Percentiles rank a stretch among this genome's conserved stretches.
Evolutionary conservation across 2,113 vertebrate species (phyloP).

Genomic region (Phrynocephalus versicolor): DNA sequence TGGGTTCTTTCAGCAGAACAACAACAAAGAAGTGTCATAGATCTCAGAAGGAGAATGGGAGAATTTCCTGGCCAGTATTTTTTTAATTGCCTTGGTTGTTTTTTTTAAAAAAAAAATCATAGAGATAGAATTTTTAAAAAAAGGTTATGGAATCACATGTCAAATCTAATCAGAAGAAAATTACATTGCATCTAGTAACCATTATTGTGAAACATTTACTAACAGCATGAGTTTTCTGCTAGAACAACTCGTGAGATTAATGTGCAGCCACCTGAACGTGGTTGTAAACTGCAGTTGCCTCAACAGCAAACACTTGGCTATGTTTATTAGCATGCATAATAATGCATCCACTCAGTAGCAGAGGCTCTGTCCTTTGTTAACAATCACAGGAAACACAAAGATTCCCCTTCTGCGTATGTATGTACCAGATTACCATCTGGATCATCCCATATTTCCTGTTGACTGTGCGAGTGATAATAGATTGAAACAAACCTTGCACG

Average conservation of each 20-base stretch:
- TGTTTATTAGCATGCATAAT: constrained; percentile 43
- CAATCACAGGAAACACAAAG: constrained; percentile 77
- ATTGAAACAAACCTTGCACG: constrained; percentile 58
- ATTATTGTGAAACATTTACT: neutral
- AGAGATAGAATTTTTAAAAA: neutral
- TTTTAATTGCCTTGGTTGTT: neutral
- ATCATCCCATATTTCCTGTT: constrained; percentile 75
- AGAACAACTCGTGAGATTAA: constrained; percentile 34
- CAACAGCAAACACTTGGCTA: constrained; percentile 46
- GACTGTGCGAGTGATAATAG: constrained; percentile 67
- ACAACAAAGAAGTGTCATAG: neutral
- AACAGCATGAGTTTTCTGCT: constrained; percentile 27
- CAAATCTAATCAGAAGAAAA: constrained; percentile 33
- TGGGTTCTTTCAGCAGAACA: neutral
- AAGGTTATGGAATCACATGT: neutral
- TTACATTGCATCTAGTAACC: constrained; percentile 25
- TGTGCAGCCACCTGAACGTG: constrained; percentile 15
- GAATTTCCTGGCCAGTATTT: neutral
- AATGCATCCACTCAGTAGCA: constrained; percentile 50
- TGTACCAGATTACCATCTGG: constrained; percentile 61
- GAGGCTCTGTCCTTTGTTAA: constrained; percentile 63
- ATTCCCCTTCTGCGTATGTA: constrained; percentile 64
- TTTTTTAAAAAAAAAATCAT: neutral
- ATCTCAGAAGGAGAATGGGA: constrained; percentile 2
- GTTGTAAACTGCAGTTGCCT: constrained; percentile 44